Base-by-base conservation (phyloP, 1,140 invertebrate genomes). In the Tetramorium alpestre region DNA sequence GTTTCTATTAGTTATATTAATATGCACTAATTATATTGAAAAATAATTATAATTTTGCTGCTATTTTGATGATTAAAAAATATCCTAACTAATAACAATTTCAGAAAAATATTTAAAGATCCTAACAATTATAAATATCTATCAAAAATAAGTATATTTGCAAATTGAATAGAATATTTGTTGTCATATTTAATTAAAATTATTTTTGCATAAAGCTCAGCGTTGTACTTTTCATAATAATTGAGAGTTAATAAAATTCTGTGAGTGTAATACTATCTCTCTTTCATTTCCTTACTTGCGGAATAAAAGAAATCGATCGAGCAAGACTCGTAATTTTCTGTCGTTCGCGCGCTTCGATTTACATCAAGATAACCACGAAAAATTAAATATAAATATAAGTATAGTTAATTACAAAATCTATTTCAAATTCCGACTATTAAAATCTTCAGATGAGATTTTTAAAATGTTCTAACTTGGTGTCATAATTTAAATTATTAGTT, bases 341-440 rank as follows among this genome's bases (percentile, higher is more conserved):
- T 84, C 80, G 80, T 84, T 84, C 80, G 80, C 80, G 80, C 80
- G 80, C 69, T 75, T 84, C 44, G 69, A 84, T 73, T 47, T 44
- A 33, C 67, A n/a, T 38, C 6, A 1, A 69, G 22, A 81, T 56
- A 70, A 25, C 56, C 5, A 13, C 1, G n/a, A 69, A 28, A 41
- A 38, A 28, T 56, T 41, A 47, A 41, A 3, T 47, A 44, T n/a
- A 62, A 49, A 33, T 67, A 10, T 33, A 49, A 38, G 41, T 16
- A 4, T 65, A 16, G 0, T 44, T 41, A 56, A 54, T 58, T 41
- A 56, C 6, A 41, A 47, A 1, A 33, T 47, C 3, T 58, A 58
- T 22, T 73, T 41, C 2, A n/a, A 62, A 33, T 58, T 18, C 22
- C n/a, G 13, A 76, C 5, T n/a, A 25, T 22, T 18, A 28, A 67